Base-by-base conservation (phyloP, 2,113 vertebrate genomes). In the Xenotilapia caudafasciata region DNA sequence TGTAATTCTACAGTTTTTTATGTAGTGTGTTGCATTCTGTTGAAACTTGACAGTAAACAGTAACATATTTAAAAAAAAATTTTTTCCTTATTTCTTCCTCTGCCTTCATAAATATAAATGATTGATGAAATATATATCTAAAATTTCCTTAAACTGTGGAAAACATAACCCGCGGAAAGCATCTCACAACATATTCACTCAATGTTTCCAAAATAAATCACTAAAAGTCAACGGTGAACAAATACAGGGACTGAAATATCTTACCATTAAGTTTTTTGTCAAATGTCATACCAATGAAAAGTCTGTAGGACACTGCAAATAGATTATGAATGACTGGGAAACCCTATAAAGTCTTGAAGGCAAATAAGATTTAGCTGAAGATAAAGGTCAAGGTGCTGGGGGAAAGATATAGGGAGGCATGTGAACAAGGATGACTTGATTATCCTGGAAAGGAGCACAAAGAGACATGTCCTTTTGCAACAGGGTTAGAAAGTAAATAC, bases 211-310 rank as follows among this genome's bases (percentile, higher is more conserved):
- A 81, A 89, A 85, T 51, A 70, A 88, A 79, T 88, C 86, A 68
- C 84, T 93, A 82, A 79, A 89, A 90, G 90, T 93, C 65, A 19
- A 88, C 82, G 4, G 47, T 86, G 90, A 92, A 92, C 86, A 60
- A 94, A 92, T 82, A 88, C 80, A 86, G 40, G 19, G 85, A 86
- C 86, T 84, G 90, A 92, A 91, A 94, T 93, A 94, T 89, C 89
- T 92, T 89, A 92, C 86, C 88, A 89, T 95, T 92, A 92, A 38
- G 68, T 90, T 93, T 91, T 83, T 92, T 81, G 90, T 94, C 91
- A 95, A 95, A 96, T 95, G 95, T 95, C 95, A 96, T 79, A 83
- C 85, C 93, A 92, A 94, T 94, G 88, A 94, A 94, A 94, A 88
- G 89, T 94, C 90, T 88, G 90, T 91, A 92, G 87, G 89, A 92